These are phyloP conservation scores for Notamacropus eugenii DNA, from an alignment of 2,797 vertebrate genomes.

Conservation along the genomic window DNA sequence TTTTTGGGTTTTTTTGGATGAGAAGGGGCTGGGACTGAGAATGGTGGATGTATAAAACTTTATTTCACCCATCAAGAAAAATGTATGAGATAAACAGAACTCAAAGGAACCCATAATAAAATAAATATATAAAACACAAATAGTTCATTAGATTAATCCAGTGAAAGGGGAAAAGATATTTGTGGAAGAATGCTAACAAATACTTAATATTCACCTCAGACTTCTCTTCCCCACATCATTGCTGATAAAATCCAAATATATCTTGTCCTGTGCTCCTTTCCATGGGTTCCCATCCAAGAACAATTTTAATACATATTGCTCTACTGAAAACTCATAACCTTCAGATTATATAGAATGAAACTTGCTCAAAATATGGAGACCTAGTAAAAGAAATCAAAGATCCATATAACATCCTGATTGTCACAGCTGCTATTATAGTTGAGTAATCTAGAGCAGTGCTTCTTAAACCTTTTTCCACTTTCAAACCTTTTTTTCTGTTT, in stretches of 20 bases:
- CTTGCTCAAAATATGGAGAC: background rate
- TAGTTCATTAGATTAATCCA: background rate
- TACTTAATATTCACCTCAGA: background rate
- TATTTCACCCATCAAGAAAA: too few relatives aligned
- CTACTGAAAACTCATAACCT: background rate
- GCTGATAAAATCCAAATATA: too few relatives aligned
- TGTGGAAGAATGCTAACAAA: background rate
- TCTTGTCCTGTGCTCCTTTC: background rate
- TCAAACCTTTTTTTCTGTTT: too few relatives aligned
- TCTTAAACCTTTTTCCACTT: too few relatives aligned
- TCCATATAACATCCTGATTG: too few relatives aligned
- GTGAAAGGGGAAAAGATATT: background rate
- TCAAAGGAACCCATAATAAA: background rate
- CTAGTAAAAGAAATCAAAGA: background rate
- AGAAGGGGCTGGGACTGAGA: too few relatives aligned
- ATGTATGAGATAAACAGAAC: background rate
- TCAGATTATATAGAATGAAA: background rate
- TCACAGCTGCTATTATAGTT: too few relatives aligned
- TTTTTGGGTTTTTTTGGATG: too few relatives aligned
- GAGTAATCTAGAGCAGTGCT: too few relatives aligned
- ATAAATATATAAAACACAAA: background rate
- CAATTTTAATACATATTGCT: background rate
- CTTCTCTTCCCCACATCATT: background rate
- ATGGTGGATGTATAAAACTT: too few relatives aligned
- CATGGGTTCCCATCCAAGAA: background rate